Evolutionary conservation across 1,140 invertebrate genomes (phyloP).

Genomic region (Physella acuta): DNA sequence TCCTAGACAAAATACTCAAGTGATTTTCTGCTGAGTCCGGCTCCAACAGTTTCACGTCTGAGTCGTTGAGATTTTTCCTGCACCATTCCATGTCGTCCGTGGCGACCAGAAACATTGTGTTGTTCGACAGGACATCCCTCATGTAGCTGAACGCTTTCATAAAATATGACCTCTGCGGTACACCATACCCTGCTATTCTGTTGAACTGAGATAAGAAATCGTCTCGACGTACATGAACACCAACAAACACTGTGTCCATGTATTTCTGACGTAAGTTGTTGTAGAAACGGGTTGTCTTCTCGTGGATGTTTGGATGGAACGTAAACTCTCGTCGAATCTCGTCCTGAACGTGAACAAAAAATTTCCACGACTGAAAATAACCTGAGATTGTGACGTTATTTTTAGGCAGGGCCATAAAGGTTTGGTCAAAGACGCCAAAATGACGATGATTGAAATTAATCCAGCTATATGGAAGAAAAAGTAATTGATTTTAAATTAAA

Average conservation of each 20-base stretch:
- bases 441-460: no score
- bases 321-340: slow-evolving; percentile 33
- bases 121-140: slow-evolving; percentile 22
- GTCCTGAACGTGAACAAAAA: slow-evolving; percentile 28
- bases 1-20: slow-evolving; percentile 37
- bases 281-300: slow-evolving; percentile 22
- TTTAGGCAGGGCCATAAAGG: slow-evolving; percentile 18
- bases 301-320: slow-evolving; percentile 25
- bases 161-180: slow-evolving; percentile 32
- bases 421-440: slow-evolving; percentile 22
- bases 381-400: slow-evolving; percentile 28
- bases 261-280: neutral
- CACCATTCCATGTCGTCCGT: slow-evolving; percentile 44
- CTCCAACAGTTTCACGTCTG: slow-evolving; percentile 27
- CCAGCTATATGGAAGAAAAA: no score
- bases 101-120: slow-evolving; percentile 38
- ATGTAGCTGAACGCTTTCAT: slow-evolving; percentile 35
- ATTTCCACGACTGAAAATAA: slow-evolving; percentile 43
- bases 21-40: slow-evolving; percentile 40
- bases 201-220: slow-evolving; percentile 31
- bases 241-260: slow-evolving; percentile 25
- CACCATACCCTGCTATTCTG: slow-evolving; percentile 29
- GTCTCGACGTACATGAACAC: slow-evolving; percentile 40
- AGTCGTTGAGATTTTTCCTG: slow-evolving; percentile 25
- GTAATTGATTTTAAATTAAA: no score